Evolutionary conservation across 2,888 invertebrate species (phyloP).

Genomic region (Cryptocheilus praepositus): DNA sequence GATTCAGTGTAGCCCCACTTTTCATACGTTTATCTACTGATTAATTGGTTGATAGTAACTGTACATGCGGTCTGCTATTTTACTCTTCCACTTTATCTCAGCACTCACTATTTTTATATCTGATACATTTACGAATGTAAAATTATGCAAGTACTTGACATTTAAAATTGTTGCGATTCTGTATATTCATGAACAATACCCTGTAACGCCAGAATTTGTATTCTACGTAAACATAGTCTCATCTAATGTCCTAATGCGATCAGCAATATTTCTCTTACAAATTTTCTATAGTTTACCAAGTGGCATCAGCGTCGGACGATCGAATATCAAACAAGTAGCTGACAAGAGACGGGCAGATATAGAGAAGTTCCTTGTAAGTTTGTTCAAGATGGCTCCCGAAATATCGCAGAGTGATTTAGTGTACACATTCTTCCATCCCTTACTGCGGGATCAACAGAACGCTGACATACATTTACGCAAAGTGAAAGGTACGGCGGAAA

Average conservation of each 20-base stretch:
- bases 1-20: no score
- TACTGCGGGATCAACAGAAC: conserved; percentile 95
- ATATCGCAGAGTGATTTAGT: conserved; percentile 97
- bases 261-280: not conserved
- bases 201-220: no score
- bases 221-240: no score
- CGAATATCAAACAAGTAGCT: conserved; percentile 96
- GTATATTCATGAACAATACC: not conserved
- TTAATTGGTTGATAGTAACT: no score
- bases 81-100: no score
- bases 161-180: no score
- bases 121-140: no score
- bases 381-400: conserved; percentile 93
- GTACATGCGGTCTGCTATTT: no score
- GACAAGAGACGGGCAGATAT: conserved; percentile 93
- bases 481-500: conserved; percentile 80
- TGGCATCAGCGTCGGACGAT: conserved; percentile 90
- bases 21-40: no score
- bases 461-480: conserved; percentile 87
- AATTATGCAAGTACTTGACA: no score
- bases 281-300: conserved; percentile 78
- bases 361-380: conserved; percentile 88
- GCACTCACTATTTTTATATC: no score
- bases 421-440: conserved; percentile 98
- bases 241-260: no score